Percentiles rank a stretch among this genome's conserved stretches.
These are phyloP conservation scores for Gulo gulo DNA, from an alignment of 2,113 vertebrate genomes.

Conservation along the genomic window DNA sequence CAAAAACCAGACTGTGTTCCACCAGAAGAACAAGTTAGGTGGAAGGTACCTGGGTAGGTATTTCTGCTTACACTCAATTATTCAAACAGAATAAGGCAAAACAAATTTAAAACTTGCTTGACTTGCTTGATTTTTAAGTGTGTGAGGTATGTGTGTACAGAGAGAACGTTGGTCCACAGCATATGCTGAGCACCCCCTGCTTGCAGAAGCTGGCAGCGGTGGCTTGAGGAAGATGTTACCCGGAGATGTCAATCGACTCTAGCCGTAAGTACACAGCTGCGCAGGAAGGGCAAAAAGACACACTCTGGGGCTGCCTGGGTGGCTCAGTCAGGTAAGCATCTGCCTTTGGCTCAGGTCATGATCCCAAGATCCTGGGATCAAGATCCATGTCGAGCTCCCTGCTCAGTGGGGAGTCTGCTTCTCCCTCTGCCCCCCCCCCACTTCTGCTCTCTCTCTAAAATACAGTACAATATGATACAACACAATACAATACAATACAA, in stretches of 20 bases:
- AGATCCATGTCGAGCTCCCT: not conserved
- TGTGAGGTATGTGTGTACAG: not conserved
- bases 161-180: not conserved
- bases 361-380: not conserved
- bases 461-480: no score
- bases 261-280: not conserved
- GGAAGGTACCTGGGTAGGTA: not conserved
- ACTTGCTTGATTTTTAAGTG: not conserved
- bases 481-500: no score
- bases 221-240: not conserved
- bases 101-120: not conserved
- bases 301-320: not conserved
- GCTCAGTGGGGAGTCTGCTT: not conserved
- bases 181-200: not conserved
- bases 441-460: no score
- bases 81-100: slow-evolving; percentile 3
- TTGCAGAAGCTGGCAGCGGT: not conserved
- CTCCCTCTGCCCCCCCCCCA: not conserved
- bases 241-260: no score
- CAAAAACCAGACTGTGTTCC: not conserved
- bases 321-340: not conserved
- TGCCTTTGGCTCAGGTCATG: not conserved
- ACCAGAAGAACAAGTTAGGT: not conserved
- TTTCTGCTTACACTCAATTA: not conserved
- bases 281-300: not conserved